phyloP scores from a whole-genome alignment of 2,888 invertebrate genomes.

The Philaethria dido region DNA sequence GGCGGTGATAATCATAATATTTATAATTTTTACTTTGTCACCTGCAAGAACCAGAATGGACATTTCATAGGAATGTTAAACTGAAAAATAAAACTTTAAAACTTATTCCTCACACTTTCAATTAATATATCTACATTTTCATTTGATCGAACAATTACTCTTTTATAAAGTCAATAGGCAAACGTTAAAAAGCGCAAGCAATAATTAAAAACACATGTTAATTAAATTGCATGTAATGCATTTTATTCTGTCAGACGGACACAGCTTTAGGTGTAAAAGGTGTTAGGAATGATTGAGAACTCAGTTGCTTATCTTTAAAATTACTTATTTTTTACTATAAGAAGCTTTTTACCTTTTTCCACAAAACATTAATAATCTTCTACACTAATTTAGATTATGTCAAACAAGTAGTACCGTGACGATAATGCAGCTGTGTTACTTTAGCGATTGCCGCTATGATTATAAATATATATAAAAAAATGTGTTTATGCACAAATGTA shows the following conservation, averaged over 20 bases:
- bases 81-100: neutral
- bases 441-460: slow-evolving; percentile 9
- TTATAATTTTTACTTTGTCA: slow-evolving; percentile 6
- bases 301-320: slow-evolving; percentile 17
- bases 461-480: slow-evolving; percentile 4
- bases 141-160: slow-evolving; percentile 18
- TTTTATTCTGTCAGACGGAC: slow-evolving; percentile 31
- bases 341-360: slow-evolving; percentile 14
- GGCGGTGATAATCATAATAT: slow-evolving; percentile 7
- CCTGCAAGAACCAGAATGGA: slow-evolving; percentile 2
- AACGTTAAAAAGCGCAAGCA: slow-evolving; percentile 18
- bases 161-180: slow-evolving; percentile 25
- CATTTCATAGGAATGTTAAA: neutral
- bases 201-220: slow-evolving; percentile 36
- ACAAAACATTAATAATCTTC: slow-evolving; percentile 22
- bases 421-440: slow-evolving; percentile 22
- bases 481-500: neutral
- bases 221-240: slow-evolving; percentile 30
- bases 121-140: slow-evolving; percentile 11
- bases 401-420: slow-evolving; percentile 20
- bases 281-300: slow-evolving; percentile 34
- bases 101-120: neutral
- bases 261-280: slow-evolving; percentile 32
- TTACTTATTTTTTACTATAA: slow-evolving; percentile 17
- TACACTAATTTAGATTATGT: slow-evolving; percentile 22